Base-by-base conservation (phyloP, 1,140 invertebrate genomes). In the Druon quercuslanigerum region DNA sequence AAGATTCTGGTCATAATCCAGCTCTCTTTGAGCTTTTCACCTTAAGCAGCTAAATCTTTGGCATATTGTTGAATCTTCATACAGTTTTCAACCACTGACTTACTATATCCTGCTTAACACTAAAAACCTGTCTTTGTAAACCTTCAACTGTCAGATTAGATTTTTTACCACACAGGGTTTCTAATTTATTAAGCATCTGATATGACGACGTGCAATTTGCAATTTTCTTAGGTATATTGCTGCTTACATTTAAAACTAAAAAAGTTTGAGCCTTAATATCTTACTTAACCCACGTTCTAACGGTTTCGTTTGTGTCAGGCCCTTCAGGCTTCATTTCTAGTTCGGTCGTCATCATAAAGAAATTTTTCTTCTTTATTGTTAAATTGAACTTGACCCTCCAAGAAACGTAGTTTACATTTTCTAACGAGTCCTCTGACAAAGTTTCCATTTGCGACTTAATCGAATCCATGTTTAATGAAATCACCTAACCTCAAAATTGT, bases 1-100 rank as follows among this genome's bases (percentile, higher is more conserved):
- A 82, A 50, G 3, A 86, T 84, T 72, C 77, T 78, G 13, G 76
- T 76, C 76, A 84, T 82, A 0, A 85, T 70, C 79, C 82, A 81
- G 3, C 56, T 72, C n/a, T 82, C 84, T 73, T 81, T 82, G 0
- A 84, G 50, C 51, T 71, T 16, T 71, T 85, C 77, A 50, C 75
- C 81, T 70, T 51, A 77, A 25, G 72, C 71, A 50, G 3, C 7
- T 51, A 84, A 70, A 56, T 81, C 75, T 46, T 84, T 77, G 0
- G 81, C 74, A 13, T 72, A 50, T 56, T 79, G 71, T 60, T 74
- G 57, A 51, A 84, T 71, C 52, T 1, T 19, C 74, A 85, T 16
- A 56, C 71, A 79, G 54, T 85, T 85, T 66, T 84, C 79, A 70
- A 84, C 60, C n/a, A 70, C 74, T 25, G 74, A 79, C 51, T 79